Evolutionary conservation across 2,888 invertebrate genomes (phyloP), one percentile per base, ranked within the genome.

Genomic region (Macaria liturata): DNA sequence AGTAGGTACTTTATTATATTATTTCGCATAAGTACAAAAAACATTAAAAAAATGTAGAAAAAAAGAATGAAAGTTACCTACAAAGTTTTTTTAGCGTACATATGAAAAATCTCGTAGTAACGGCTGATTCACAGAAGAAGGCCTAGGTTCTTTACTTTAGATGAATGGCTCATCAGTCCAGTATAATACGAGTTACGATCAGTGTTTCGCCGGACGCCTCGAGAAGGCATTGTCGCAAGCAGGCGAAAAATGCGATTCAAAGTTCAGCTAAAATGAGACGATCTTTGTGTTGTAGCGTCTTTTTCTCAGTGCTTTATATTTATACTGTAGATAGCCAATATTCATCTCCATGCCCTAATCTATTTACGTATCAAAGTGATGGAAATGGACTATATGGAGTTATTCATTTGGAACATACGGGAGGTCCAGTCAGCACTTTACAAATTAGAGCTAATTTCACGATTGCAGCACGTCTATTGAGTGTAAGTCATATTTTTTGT

Each of bases 331-430:
- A 64, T 55, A 71, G 78, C 40, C 81, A 83, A 56, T 72, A 72
- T 60, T 62, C 69, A 3, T 84, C 86, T 1, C 88, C 88, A 0
- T 89, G 89, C 49, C 87, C 88, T 4, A 70, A 75, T 32, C 63
- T 78, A 49, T 89, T 88, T 75, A 75, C 80, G 9, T 88, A 83
- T 58, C 75, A 70, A 54, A 71, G 62, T 66, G 82, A 88, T 60
- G 77, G 77, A 1, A 67, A 57, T 5, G 68, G 75, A 39, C 64
- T 83, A 34, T 77, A 78, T 54, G 89, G 88, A 4, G 59, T 74
- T 46, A 78, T 89, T 31, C 70, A 67, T 9, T 62, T 88, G 37
- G 74, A 65, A 51, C 74, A 81, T 3, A 68, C 61, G 40, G 76
- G 75, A 32, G 73, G 72, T n/a, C 67, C 71, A 46, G 78, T 82